Percentiles rank a stretch among this genome's conserved stretches.
These are phyloP conservation scores for Metopolophium dirhodum DNA, from an alignment of 1,140 invertebrate species.

Conservation along the genomic window DNA sequence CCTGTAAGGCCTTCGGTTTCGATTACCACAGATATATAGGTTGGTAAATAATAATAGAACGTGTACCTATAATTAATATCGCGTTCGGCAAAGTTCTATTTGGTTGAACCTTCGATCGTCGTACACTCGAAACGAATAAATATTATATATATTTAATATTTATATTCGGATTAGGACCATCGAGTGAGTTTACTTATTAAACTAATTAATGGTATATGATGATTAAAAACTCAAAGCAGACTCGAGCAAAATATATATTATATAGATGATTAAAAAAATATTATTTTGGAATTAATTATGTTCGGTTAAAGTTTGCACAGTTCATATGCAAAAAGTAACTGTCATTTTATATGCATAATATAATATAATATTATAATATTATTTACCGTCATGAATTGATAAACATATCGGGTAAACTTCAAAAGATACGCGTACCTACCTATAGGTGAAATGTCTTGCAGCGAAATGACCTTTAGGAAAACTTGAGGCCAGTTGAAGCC, in stretches of 20 bases:
- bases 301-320: background rate
- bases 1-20: too few species aligned
- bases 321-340: background rate
- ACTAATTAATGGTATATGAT: too few species aligned
- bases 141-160: background rate
- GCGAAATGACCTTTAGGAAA: constrained; percentile 35
- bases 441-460: background rate
- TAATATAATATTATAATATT: background rate
- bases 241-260: too few species aligned
- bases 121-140: background rate
- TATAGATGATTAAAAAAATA: too few species aligned
- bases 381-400: background rate
- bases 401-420: background rate
- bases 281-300: background rate
- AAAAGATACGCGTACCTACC: background rate
- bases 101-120: too few species aligned
- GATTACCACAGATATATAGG: too few species aligned
- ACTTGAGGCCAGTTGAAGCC: background rate
- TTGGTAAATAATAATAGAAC: too few species aligned
- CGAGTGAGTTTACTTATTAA: too few species aligned
- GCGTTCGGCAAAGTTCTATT: too few species aligned
- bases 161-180: background rate
- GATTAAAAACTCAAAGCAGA: too few species aligned
- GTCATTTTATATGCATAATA: background rate
- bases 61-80: too few species aligned